A percentile compares a stretch with the other conserved stretches of the same genome.
Conservation (phyloP, 2,797 vertebrate genomes). For the Pteropus rufus region DNA sequence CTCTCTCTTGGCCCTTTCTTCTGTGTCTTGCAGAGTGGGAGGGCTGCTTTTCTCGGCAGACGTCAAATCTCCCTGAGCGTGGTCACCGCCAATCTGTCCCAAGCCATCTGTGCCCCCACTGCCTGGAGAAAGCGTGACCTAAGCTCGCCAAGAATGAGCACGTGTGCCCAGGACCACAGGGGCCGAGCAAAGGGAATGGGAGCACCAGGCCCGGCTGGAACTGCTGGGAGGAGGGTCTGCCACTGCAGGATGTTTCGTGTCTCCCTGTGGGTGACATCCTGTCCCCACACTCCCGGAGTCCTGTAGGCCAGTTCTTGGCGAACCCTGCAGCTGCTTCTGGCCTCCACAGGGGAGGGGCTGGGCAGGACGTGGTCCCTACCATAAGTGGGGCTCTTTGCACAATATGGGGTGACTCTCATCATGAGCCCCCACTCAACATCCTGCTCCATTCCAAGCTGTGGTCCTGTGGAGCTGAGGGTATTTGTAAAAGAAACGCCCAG, state of each 20-base stretch:
- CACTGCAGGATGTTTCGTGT: fast-evolving
- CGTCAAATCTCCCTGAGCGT: neutral
- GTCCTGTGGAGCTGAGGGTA: fast-evolving
- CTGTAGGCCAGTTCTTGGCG: neutral
- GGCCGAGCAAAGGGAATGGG: neutral
- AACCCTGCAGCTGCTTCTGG: neutral
- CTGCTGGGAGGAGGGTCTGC: neutral
- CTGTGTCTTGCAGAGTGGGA: neutral
- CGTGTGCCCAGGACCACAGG: neutral
- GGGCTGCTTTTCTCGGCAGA: neutral
- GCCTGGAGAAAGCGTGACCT: neutral
- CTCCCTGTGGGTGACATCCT: fast-evolving
- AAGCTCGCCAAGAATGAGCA: neutral
- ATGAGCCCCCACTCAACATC: neutral
- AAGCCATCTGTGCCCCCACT: neutral
- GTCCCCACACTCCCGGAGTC: fast-evolving
- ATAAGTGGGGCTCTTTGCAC: neutral
- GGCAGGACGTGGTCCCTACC: fast-evolving
- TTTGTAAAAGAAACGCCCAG: neutral
- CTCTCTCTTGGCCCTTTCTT: neutral
- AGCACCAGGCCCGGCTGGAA: too few relatives aligned
- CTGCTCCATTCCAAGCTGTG: fast-evolving
- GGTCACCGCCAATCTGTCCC: fast-evolving
- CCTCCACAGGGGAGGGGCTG: neutral
- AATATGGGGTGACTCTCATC: neutral